Conservation (phyloP, 2,113 vertebrate genomes). For the Scopus umbretta region DNA sequence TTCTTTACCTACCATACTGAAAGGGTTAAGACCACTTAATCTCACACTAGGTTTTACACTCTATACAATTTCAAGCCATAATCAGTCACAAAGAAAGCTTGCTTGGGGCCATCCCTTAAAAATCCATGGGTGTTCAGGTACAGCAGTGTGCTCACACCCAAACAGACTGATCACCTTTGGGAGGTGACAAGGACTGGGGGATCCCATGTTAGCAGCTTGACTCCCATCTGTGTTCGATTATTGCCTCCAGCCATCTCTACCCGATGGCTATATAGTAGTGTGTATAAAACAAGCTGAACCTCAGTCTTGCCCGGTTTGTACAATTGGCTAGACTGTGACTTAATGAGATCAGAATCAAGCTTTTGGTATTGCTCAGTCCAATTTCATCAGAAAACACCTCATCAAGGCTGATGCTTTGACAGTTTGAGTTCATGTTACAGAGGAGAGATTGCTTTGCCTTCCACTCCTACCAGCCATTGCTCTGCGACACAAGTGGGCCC, state of each 20-base stretch:
- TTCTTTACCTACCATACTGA: neutral
- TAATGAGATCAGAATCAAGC: neutral
- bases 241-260: accelerated
- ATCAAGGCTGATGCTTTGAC: neutral
- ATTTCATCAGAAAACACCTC: neutral
- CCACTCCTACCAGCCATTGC: neutral
- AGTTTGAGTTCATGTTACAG: neutral
- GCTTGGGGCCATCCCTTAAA: neutral
- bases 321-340: neutral
- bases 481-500: neutral
- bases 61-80: neutral
- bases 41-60: neutral
- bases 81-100: neutral
- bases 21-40: neutral
- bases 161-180: neutral
- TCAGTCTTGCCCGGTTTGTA: neutral
- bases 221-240: neutral
- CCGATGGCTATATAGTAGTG: neutral
- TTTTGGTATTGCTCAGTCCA: neutral
- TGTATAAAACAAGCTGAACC: neutral
- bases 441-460: neutral
- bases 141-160: neutral
- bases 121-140: neutral
- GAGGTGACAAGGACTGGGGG: neutral
- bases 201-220: neutral